Percentiles rank a stretch among this genome's conserved stretches.
These are phyloP conservation scores for Prietella phreatophila DNA, from an alignment of 2,113 vertebrate genomes.

Conservation along the genomic window DNA sequence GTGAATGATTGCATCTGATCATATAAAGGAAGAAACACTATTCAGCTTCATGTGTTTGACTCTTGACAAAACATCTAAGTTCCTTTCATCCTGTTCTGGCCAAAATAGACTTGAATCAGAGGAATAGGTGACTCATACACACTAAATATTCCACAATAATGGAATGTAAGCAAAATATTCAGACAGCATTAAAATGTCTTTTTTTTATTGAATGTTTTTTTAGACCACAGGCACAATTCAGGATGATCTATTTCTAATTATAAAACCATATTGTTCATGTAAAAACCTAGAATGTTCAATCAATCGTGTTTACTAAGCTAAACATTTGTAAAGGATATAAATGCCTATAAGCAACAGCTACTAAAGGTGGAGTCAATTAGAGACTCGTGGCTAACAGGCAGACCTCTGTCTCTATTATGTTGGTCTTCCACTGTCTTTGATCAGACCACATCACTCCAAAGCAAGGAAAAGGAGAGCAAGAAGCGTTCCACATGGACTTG, in stretches of 20 bases:
- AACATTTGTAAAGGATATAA: neutral
- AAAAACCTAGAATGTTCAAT: neutral
- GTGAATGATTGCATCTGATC: slow-evolving; percentile 18
- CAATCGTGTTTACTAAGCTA: neutral
- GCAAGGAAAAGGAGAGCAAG: neutral
- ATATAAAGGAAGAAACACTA: slow-evolving; percentile 5
- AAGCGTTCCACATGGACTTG: neutral
- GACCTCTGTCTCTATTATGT: neutral
- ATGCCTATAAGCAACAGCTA: neutral
- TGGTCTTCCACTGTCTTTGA: neutral
- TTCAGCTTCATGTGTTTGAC: slow-evolving; percentile 43
- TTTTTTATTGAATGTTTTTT: neutral
- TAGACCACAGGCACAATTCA: neutral
- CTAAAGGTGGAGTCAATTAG: neutral
- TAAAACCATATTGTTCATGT: neutral
- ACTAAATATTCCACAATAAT: slow-evolving; percentile 20
- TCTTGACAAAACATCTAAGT: slow-evolving; percentile 40
- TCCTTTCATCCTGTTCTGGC: slow-evolving; percentile 51
- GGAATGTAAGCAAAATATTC: neutral
- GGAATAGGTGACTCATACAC: slow-evolving; percentile 37
- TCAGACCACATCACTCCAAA: neutral
- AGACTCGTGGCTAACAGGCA: neutral
- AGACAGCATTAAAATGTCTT: neutral
- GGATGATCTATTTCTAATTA: neutral
- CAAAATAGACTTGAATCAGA: slow-evolving; percentile 5